Conservation (phyloP, 2,888 invertebrate genomes). For the Horisme vitalbata region DNA sequence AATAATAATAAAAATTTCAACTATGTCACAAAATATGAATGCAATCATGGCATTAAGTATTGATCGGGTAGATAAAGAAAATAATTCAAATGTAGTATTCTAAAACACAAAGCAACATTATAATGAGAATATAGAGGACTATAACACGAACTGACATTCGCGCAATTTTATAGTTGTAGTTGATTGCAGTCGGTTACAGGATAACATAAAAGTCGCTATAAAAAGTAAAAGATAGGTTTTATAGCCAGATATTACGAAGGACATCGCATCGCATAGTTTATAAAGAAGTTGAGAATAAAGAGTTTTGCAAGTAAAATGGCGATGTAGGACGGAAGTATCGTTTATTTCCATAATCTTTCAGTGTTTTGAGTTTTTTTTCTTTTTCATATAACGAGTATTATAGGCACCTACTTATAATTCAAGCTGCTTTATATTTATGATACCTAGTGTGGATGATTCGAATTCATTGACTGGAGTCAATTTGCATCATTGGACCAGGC, state of each 20-base stretch:
- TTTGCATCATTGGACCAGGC: too few species aligned
- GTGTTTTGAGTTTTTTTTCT: conserved; percentile 12
- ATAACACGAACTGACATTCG: conserved; percentile 10
- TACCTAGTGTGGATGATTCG: too few species aligned
- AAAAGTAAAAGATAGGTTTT: conserved; percentile 37
- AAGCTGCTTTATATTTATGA: too few species aligned
- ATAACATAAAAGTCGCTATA: conserved; percentile 36
- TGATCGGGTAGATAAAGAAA: too few species aligned
- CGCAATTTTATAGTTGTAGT: conserved; percentile 23
- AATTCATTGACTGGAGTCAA: too few species aligned
- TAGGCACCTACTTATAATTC: not conserved
- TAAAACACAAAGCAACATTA: too few species aligned
- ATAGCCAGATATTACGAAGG: conserved; percentile 31
- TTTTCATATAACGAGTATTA: conserved; percentile 11
- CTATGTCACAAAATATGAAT: too few species aligned
- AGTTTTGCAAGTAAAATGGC: conserved; percentile 36
- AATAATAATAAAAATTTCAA: too few species aligned
- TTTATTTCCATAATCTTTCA: conserved; percentile 27
- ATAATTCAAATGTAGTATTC: too few species aligned
- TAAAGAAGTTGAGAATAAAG: conserved; percentile 27
- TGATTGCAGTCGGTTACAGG: conserved; percentile 35
- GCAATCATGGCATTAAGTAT: too few species aligned
- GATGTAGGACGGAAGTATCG: conserved; percentile 26
- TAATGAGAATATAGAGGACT: too few species aligned
- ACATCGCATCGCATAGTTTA: conserved; percentile 31